Percentiles rank a stretch among this genome's conserved stretches.
phyloP scores from a whole-genome alignment of 2,888 invertebrate genomes.

The Parnassius apollo region DNA sequence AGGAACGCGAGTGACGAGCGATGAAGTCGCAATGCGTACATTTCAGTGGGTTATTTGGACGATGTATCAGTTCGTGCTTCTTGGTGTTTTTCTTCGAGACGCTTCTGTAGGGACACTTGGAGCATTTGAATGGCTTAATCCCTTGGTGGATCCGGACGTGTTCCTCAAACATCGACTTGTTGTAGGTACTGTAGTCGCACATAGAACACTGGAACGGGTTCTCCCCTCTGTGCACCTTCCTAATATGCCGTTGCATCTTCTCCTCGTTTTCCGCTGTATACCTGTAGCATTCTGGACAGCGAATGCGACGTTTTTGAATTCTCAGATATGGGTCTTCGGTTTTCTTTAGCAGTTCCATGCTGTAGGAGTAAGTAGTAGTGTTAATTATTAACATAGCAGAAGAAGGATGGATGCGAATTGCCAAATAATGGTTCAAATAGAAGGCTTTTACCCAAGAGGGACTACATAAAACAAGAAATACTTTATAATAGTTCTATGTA shows the following conservation, averaged over 20 bases:
- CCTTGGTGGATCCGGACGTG: constrained; percentile 64
- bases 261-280: constrained; percentile 52
- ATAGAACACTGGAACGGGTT: constrained; percentile 64
- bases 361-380: background rate
- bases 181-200: constrained; percentile 66
- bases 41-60: constrained; percentile 54
- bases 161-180: constrained; percentile 59
- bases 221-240: constrained; percentile 53
- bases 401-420: no score
- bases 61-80: constrained; percentile 59
- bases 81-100: constrained; percentile 66
- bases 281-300: constrained; percentile 44
- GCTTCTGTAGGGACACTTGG: constrained; percentile 54
- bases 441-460: no score
- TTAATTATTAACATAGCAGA: no score
- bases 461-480: no score
- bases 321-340: background rate
- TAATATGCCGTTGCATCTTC: constrained; percentile 51
- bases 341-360: background rate
- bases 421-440: no score
- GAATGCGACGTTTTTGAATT: constrained; percentile 26
- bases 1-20: constrained; percentile 42
- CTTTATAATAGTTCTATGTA: no score
- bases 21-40: constrained; percentile 53
- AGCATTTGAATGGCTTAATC: constrained; percentile 65